Percentiles rank a stretch among this genome's conserved stretches.
phyloP scores from a whole-genome alignment of 1,140 invertebrate genomes.

The Drosophila triauraria region DNA sequence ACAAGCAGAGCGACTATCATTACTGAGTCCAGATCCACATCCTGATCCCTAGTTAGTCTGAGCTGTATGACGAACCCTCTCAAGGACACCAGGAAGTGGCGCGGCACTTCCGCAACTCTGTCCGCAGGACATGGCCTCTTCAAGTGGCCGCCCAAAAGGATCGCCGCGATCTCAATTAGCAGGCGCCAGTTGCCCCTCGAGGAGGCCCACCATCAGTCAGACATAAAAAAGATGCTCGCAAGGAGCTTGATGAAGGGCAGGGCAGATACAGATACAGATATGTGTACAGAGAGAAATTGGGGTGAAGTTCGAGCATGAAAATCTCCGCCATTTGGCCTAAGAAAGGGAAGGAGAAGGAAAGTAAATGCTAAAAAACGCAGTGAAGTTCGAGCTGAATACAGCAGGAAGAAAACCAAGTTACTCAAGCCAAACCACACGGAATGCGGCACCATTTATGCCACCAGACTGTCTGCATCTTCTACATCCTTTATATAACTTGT shows the following conservation, averaged over 20 bases:
- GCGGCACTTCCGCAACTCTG: constrained; percentile 45
- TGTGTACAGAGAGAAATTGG: not conserved
- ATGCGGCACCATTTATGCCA: too few species aligned
- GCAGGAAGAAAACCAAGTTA: not conserved
- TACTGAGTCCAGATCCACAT: constrained; percentile 1
- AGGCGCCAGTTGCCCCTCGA: constrained; percentile 30
- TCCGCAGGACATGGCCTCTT: constrained; percentile 33
- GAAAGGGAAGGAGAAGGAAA: too few species aligned
- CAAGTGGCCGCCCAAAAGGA: constrained; percentile 57
- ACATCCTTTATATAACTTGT: too few species aligned
- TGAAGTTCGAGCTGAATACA: not conserved
- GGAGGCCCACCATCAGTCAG: constrained; percentile 49
- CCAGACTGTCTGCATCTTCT: too few species aligned
- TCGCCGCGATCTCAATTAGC: constrained; percentile 60
- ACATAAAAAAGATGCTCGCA: constrained; percentile 63
- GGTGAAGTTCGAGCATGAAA: not conserved
- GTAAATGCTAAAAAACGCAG: too few species aligned
- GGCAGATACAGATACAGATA: constrained; percentile 9
- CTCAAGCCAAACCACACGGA: too few species aligned
- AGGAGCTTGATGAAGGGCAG: constrained; percentile 36
- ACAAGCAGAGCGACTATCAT: constrained; percentile 17
- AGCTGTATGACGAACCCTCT: not conserved
- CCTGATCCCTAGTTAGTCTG: constrained; percentile 6
- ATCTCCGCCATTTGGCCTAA: too few species aligned
- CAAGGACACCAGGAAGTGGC: constrained; percentile 61